A percentile compares a stretch with the other conserved stretches of the same genome.
phyloP scores from a whole-genome alignment of 30 jellyfish, hydroid and myxozoan genomes.

The Hydractinia symbiolongicarpus region DNA sequence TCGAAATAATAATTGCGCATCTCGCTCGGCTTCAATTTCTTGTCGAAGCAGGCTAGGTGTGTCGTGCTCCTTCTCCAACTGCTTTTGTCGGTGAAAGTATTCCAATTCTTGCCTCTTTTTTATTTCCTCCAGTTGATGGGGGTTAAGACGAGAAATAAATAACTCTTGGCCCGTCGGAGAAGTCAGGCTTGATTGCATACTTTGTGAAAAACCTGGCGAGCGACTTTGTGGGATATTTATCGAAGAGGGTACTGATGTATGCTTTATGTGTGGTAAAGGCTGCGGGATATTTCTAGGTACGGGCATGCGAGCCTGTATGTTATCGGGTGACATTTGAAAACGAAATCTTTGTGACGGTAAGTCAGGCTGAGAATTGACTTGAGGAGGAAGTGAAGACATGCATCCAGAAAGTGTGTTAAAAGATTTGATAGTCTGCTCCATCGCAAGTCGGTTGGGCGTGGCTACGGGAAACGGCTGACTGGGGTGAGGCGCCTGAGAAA shows the following conservation, averaged over 20 bases:
- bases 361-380: conserved; percentile 1
- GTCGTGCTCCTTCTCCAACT: background rate
- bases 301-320: background rate
- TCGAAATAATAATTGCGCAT: conserved; percentile 1
- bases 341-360: conserved; percentile 24
- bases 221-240: background rate
- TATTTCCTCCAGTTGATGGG: background rate
- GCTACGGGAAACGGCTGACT: no score
- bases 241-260: background rate
- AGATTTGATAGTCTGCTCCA: no score
- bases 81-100: no score
- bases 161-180: conserved; percentile 1
- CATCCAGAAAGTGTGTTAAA: conserved; percentile 3
- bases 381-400: conserved; percentile 16
- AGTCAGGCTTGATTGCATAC: background rate
- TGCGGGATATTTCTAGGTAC: background rate
- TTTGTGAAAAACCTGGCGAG: background rate
- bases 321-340: conserved; percentile 21
- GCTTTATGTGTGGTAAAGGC: conserved; percentile 2
- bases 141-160: background rate
- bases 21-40: conserved; percentile 24
- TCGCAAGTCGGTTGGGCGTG: no score
- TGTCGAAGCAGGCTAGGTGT: background rate
- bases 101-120: background rate
- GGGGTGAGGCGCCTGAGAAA: no score